A percentile compares a stretch with the other conserved stretches of the same genome.
Evolutionary conservation across 2,888 invertebrate genomes (phyloP).

Genomic region (Chorisops tibialis): DNA sequence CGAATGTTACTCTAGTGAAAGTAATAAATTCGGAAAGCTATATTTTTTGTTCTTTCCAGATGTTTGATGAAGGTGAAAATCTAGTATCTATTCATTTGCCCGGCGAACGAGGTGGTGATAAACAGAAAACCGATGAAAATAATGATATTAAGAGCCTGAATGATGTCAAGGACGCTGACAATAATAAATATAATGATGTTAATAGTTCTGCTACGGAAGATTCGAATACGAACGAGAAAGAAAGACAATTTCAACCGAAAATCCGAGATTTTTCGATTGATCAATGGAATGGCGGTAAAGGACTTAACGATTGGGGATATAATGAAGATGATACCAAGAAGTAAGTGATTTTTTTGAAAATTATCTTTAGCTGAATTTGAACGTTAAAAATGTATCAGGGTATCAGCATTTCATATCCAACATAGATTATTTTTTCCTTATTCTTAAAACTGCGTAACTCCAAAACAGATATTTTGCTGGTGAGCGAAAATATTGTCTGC

Average conservation of each 20-base stretch:
- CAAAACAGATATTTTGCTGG: no score
- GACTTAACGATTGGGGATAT: slow-evolving; percentile 67
- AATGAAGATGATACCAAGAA: slow-evolving; percentile 34
- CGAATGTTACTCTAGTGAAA: slow-evolving; percentile 40
- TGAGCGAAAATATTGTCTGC: no score
- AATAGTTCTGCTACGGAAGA: not conserved
- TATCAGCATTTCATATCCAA: no score
- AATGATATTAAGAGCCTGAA: not conserved
- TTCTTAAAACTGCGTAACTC: no score
- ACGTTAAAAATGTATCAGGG: no score
- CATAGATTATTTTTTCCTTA: no score
- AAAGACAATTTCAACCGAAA: slow-evolving; percentile 38
- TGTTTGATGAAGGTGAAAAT: slow-evolving; percentile 59
- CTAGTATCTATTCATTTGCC: slow-evolving; percentile 57
- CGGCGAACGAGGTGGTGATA: slow-evolving; percentile 39
- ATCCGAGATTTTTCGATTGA: slow-evolving; percentile 56
- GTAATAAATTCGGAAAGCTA: slow-evolving; percentile 30
- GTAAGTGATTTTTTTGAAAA: slow-evolving; percentile 5
- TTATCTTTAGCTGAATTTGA: no score
- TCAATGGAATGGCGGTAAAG: slow-evolving; percentile 63
- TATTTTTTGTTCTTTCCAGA: not conserved
- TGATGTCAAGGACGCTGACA: not conserved
- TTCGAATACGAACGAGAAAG: not conserved
- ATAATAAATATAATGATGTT: no score
- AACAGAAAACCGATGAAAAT: slow-evolving; percentile 35